Base-by-base conservation (phyloP, 2,888 invertebrate species). In the Chesias legatella region DNA sequence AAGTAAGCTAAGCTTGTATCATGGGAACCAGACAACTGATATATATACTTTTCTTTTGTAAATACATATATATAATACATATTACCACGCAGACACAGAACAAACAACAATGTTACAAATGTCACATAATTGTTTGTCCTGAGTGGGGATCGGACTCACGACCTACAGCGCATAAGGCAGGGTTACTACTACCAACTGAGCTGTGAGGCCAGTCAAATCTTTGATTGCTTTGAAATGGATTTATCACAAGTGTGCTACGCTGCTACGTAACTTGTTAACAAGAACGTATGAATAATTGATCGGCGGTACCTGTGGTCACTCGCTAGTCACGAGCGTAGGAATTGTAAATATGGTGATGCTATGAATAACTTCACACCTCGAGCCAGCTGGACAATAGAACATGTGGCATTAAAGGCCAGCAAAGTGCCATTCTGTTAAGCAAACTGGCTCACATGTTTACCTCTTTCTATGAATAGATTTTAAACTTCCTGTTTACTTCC, bases 311-410 rank as follows among this genome's bases (percentile, higher is more conserved):
- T 34, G 36, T 32, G 35, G 37, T 34, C 32, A 53, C 53, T 53
- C 25, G 33, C 25, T 33, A 26, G 47, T 43, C 45, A 49, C 48
- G 33, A 43, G 41, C 33, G 43, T 48, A 45, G 51, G 45, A 53
- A 48, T 48, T 49, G 53, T 53, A 58, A 76, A 75, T 70, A 69
- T 55, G 41, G 27, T 33, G 50, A 66, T 60, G 75, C 73, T 75
- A 76, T 71, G 63, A 60, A 51, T 49, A 56, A 58, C 59, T 53
- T 55, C 40, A 43, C 48, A 53, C 49, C 44, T 54, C 45, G 43
- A 46, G 42, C 47, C 33, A 41, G 41, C 46, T 10, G 51, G 45
- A 67, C 67, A 67, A 62, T 60, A 58, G 55, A 17, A 49, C 43
- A 41, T 44, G 51, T 51, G 48, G 48, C 33, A 21, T 31, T 33